phyloP scores from a whole-genome alignment of 2,888 invertebrate genomes.

The Xylota sylvarum region DNA sequence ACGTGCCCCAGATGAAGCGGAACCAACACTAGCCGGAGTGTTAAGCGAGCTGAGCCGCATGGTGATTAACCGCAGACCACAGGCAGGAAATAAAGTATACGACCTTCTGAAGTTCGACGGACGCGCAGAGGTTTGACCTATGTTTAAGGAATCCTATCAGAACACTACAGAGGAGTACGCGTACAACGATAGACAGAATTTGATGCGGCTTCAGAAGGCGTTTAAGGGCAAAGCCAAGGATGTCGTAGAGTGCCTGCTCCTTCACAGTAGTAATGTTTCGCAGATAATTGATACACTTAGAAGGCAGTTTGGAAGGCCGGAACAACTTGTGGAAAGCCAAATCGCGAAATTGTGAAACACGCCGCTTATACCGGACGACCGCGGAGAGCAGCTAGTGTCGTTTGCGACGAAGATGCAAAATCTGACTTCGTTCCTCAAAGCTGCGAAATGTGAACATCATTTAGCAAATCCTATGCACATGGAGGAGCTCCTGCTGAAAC shows the following conservation, averaged over 20 bases:
- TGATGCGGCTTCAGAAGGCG: neutral
- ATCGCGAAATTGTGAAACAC: too few species aligned
- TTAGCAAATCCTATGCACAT: slow-evolving; percentile 1
- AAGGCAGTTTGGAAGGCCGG: too few species aligned
- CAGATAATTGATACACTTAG: too few species aligned
- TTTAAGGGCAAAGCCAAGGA: too few species aligned
- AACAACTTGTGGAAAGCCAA: too few species aligned
- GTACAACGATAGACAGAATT: too few species aligned
- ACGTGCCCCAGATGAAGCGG: too few species aligned
- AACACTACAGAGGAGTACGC: neutral
- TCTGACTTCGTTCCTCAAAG: neutral
- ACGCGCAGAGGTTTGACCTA: neutral
- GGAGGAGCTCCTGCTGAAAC: neutral
- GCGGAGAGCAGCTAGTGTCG: neutral
- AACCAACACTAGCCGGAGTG: neutral
- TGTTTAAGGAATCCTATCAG: neutral
- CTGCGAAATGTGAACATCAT: neutral
- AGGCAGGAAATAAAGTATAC: neutral
- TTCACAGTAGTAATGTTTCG: too few species aligned
- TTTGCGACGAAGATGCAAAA: neutral
- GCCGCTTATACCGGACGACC: too few species aligned
- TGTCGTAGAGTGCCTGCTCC: too few species aligned
- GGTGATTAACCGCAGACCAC: neutral
- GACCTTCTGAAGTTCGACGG: slow-evolving; percentile 1
- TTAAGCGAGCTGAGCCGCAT: neutral